Evolutionary conservation across 2,797 vertebrate genomes (phyloP), one percentile per base, ranked within the genome.

Genomic region (Sorex maritimensis): DNA sequence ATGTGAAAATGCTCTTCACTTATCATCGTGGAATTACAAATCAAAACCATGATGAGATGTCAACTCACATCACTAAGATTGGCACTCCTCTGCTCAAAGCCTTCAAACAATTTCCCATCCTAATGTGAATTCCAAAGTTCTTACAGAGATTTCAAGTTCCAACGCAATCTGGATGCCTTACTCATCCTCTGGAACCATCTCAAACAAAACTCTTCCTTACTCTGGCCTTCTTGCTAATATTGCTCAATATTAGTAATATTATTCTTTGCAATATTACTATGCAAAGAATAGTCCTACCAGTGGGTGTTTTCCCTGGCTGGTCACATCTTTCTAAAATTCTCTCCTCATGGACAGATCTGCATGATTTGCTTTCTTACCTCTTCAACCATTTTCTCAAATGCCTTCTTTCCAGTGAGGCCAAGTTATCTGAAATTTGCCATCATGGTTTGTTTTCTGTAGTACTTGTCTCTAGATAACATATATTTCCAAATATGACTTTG

Each of bases 51-150:
- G 14, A 55, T 17, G 17, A 15, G 13, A 55, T 55, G 14, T 14
- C 17, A 55, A 1, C 10, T 55, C 52, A 55, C 52, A 55, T 13
- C 52, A 55, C 13, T 55, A 55, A 55, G 10, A 55, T 55, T 10
- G 19, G 78, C 24, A 92, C 26, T 49, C 11, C 46, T 81, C 61
- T 95, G 61, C 38, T 67, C 55, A 71, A 86, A 87, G 63, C 11
- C 52, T 44, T 44, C 41, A 5, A 44, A 44, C 41, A 44, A 44
- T 44, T 44, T 44, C 41, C 7, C 41, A 44, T 44, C 41, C 7
- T 44, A 44, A 7, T 44, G 41, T 44, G 17, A 55, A 17, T 4
- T 14, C 52, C 52, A 55, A 55, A 55, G 52, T 55, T 55, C 13
- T 55, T 55, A 55, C 13, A 14, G 13, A 55, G 52, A 55, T 14